phyloP scores from a whole-genome alignment of 2,888 invertebrate species.

The Netelia melanura region DNA sequence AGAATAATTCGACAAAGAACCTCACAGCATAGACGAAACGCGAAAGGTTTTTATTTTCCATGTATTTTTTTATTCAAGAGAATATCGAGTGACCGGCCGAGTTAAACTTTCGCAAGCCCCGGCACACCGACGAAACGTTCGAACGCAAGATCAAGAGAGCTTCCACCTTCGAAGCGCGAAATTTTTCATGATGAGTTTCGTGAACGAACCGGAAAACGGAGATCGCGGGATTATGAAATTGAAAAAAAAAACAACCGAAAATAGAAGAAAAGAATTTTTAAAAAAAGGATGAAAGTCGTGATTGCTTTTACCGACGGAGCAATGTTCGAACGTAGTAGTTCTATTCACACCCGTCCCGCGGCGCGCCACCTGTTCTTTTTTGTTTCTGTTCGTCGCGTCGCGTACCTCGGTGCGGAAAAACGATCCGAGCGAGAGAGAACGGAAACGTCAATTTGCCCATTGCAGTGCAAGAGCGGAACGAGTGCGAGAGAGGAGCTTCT shows the following conservation, averaged over 20 bases:
- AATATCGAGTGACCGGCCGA: constrained; percentile 18
- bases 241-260: constrained; percentile 4
- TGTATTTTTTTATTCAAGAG: constrained; percentile 2
- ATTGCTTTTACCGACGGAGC: constrained; percentile 30
- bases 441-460: constrained; percentile 54
- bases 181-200: constrained; percentile 29
- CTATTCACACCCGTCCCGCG: constrained; percentile 15
- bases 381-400: constrained; percentile 18
- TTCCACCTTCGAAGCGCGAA: constrained; percentile 23
- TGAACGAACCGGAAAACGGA: neutral
- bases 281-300: constrained; percentile 6
- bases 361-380: constrained; percentile 21
- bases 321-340: constrained; percentile 32
- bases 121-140: neutral
- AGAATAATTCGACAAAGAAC: neutral
- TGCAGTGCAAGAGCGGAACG: constrained; percentile 43
- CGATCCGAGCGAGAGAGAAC: constrained; percentile 47
- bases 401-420: constrained; percentile 14
- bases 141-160: constrained; percentile 9
- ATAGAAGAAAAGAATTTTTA: neutral
- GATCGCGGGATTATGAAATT: constrained; percentile 12
- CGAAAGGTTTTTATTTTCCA: neutral
- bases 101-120: neutral
- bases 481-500: constrained; percentile 27
- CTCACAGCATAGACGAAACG: neutral